A percentile compares a stretch with the other conserved stretches of the same genome.
phyloP scores from a whole-genome alignment of 2,797 vertebrate genomes.

The Spinus pinus region DNA sequence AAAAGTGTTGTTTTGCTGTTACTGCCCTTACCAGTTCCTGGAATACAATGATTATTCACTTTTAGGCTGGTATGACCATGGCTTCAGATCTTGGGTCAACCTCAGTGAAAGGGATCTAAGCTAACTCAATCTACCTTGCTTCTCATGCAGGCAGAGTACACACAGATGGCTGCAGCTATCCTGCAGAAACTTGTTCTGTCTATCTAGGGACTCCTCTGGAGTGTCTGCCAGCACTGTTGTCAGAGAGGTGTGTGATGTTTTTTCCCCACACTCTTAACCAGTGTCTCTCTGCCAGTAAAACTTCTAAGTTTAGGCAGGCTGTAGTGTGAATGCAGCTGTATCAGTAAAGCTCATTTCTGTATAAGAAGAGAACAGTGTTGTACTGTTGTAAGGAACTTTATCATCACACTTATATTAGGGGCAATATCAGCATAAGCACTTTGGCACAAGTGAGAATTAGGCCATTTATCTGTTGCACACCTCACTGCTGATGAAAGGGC shows the following conservation, averaged over 20 bases:
- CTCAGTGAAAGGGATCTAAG: not conserved
- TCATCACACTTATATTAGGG: not conserved
- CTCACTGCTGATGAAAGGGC: not conserved
- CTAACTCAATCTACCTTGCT: not conserved
- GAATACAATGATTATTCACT: not conserved
- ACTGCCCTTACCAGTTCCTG: not conserved
- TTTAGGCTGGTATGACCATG: not conserved
- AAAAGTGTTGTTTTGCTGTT: not conserved
- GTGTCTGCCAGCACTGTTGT: not conserved
- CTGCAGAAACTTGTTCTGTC: slow-evolving; percentile 20
- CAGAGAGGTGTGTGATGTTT: not conserved
- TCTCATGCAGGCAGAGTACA: not conserved
- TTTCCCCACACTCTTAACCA: not conserved
- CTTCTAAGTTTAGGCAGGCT: slow-evolving; percentile 30
- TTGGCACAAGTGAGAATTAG: slow-evolving; percentile 6
- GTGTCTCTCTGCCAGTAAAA: slow-evolving; percentile 1
- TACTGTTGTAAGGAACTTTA: not conserved
- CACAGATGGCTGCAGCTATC: not conserved
- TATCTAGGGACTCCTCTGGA: not conserved
- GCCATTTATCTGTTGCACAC: not conserved
- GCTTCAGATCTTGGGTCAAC: not conserved
- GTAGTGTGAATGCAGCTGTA: not conserved
- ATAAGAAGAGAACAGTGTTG: not conserved
- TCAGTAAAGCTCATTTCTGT: not conserved
- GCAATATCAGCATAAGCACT: not conserved